Conservation (phyloP, 2,888 invertebrate genomes). For the Cordilura impudica region DNA sequence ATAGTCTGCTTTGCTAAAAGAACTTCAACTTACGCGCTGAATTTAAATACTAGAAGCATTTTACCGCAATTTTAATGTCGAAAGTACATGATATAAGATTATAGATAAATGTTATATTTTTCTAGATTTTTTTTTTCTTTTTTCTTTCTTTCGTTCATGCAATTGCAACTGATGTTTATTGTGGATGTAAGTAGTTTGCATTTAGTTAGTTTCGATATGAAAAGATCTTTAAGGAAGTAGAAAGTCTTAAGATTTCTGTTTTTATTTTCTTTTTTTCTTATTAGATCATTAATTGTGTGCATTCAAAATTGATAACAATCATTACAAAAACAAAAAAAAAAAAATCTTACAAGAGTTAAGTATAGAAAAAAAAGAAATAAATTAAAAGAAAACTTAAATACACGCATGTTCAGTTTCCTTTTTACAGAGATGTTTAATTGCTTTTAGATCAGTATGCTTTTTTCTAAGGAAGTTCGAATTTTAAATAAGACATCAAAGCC, state of each 20-base stretch:
- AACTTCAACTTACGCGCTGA: slow-evolving; percentile 72
- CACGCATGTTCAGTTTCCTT: slow-evolving; percentile 37
- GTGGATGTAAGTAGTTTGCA: slow-evolving; percentile 14
- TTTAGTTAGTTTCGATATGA: slow-evolving; percentile 13
- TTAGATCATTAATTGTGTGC: slow-evolving; percentile 76
- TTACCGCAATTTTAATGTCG: slow-evolving; percentile 78
- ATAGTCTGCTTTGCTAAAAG: not conserved
- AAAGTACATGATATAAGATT: slow-evolving; percentile 78
- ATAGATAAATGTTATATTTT: slow-evolving; percentile 75
- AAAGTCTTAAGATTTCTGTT: slow-evolving; percentile 59
- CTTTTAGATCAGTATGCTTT: not conserved
- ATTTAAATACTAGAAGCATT: slow-evolving; percentile 78
- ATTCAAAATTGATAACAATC: slow-evolving; percentile 71
- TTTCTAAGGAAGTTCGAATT: slow-evolving; percentile 12
- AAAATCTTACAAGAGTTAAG: slow-evolving; percentile 30
- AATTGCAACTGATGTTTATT: slow-evolving; percentile 17
- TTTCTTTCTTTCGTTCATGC: not conserved
- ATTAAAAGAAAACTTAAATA: not conserved
- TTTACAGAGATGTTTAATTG: slow-evolving; percentile 54
- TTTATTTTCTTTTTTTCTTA: slow-evolving; percentile 64
- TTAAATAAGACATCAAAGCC: slow-evolving; percentile 48
- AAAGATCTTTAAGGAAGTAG: slow-evolving; percentile 56
- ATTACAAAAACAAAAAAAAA: slow-evolving; percentile 33
- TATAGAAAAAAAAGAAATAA: not conserved
- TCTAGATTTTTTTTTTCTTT: slow-evolving; percentile 5